A percentile compares a stretch with the other conserved stretches of the same genome.
These are phyloP conservation scores for Acridotheres tristis DNA, from an alignment of 2,797 vertebrate species.

Conservation along the genomic window DNA sequence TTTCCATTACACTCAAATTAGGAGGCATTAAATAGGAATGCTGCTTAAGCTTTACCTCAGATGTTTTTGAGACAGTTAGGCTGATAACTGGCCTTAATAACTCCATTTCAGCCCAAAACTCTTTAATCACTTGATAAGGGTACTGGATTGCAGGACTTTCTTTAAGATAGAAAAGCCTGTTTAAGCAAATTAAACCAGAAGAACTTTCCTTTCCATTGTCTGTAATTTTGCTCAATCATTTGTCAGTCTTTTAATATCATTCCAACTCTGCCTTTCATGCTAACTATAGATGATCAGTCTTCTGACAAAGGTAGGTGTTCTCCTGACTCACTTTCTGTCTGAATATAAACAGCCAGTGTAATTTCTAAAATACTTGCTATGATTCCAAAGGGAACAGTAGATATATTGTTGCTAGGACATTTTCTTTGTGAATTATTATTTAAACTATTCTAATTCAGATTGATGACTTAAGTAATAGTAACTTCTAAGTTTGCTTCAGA, in stretches of 20 bases:
- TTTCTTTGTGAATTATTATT: background rate
- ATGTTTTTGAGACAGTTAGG: background rate
- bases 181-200: background rate
- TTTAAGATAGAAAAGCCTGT: background rate
- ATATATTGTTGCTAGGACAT: background rate
- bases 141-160: background rate
- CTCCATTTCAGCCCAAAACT: background rate
- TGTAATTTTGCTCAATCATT: background rate
- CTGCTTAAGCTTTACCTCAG: slow-evolving; percentile 2
- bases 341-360: background rate
- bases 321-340: background rate
- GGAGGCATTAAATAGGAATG: background rate
- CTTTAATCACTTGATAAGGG: background rate
- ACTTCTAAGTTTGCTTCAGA: background rate
- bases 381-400: background rate
- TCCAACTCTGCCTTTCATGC: slow-evolving; percentile 82
- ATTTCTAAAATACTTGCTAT: background rate
- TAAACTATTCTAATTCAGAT: background rate
- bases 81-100: background rate
- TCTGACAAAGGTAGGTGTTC: slow-evolving; percentile 90
- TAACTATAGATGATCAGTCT: slow-evolving; percentile 87
- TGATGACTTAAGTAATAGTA: background rate
- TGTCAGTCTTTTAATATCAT: slow-evolving; percentile 60
- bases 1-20: background rate
- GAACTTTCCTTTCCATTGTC: background rate